Conservation (phyloP, 2,888 invertebrate species). For the Azorinus chamasolen region DNA sequence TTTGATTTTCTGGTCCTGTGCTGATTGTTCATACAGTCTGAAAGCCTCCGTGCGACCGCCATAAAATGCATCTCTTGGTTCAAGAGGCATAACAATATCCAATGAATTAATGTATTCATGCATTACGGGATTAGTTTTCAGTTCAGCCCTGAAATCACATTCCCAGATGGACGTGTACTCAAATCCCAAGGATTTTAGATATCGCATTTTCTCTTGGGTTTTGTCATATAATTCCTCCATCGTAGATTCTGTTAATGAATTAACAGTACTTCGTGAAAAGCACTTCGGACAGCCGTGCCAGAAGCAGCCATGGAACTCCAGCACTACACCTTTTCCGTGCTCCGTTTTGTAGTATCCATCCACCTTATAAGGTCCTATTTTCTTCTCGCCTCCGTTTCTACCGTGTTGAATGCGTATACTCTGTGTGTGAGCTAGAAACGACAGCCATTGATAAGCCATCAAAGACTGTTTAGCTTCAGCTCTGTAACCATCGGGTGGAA, state of each 20-base stretch:
- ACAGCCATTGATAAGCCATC: no score
- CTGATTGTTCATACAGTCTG: constrained; percentile 63
- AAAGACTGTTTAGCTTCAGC: no score
- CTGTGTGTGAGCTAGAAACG: constrained; percentile 2
- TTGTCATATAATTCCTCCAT: constrained; percentile 26
- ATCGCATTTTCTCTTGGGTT: constrained; percentile 16
- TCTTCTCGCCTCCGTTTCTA: constrained; percentile 10
- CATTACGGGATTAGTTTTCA: no score
- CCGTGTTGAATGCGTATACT: constrained; percentile 19
- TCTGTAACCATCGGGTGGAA: no score
- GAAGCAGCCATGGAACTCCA: no score
- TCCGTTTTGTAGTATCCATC: constrained; percentile 17
- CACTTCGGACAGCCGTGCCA: no score
- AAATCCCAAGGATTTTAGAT: constrained; percentile 8
- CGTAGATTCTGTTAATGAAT: constrained; percentile 10
- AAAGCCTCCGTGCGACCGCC: constrained; percentile 72
- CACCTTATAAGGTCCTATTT: constrained; percentile 18
- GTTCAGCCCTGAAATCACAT: no score
- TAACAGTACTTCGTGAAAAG: constrained; percentile 14
- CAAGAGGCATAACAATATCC: no score
- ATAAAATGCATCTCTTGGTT: no score
- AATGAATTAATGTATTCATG: constrained; percentile 77
- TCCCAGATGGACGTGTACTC: constrained; percentile 12
- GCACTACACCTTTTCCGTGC: constrained; percentile 8
- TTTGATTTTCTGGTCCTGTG: constrained; percentile 59